A percentile compares a stretch with the other conserved stretches of the same genome.
Conservation (phyloP, 2,888 invertebrate genomes). For the Drosophila paramelanica region DNA sequence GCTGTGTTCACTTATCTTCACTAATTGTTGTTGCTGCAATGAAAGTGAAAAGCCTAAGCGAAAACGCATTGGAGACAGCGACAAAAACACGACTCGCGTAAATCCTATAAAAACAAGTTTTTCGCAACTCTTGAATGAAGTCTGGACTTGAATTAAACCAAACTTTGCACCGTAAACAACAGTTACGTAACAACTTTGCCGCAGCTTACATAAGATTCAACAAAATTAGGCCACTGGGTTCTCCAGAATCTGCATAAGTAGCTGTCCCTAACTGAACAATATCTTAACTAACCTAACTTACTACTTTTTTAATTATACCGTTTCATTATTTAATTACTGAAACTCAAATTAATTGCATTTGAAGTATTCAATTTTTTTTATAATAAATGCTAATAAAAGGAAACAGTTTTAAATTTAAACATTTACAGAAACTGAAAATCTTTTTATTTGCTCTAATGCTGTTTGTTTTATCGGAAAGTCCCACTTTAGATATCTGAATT, state of each 20-base stretch:
- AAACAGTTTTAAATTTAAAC: neutral
- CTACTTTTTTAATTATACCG: too few species aligned
- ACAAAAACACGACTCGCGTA: conserved; percentile 3
- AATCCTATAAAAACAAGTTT: conserved; percentile 73
- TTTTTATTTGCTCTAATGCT: too few species aligned
- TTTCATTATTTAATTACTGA: too few species aligned
- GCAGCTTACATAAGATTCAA: conserved; percentile 16
- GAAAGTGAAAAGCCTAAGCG: conserved; percentile 70
- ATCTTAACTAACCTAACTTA: neutral
- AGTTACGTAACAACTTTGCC: conserved; percentile 42
- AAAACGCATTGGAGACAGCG: conserved; percentile 1
- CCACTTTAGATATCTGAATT: too few species aligned
- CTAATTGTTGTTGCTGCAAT: conserved; percentile 39
- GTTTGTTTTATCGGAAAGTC: too few species aligned
- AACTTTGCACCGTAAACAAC: conserved; percentile 26
- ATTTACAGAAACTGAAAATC: neutral
- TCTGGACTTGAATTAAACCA: conserved; percentile 17
- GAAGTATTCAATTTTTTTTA: too few species aligned
- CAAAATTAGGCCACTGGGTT: neutral
- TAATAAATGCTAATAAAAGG: too few species aligned
- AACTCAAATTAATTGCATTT: too few species aligned
- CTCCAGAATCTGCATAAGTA: neutral
- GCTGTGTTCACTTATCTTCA: conserved; percentile 12
- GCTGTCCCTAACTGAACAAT: too few species aligned
- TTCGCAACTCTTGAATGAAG: conserved; percentile 34